These are phyloP conservation scores for Aspidoscelis tigris DNA, from an alignment of 2,113 vertebrate species.

Conservation along the genomic window DNA sequence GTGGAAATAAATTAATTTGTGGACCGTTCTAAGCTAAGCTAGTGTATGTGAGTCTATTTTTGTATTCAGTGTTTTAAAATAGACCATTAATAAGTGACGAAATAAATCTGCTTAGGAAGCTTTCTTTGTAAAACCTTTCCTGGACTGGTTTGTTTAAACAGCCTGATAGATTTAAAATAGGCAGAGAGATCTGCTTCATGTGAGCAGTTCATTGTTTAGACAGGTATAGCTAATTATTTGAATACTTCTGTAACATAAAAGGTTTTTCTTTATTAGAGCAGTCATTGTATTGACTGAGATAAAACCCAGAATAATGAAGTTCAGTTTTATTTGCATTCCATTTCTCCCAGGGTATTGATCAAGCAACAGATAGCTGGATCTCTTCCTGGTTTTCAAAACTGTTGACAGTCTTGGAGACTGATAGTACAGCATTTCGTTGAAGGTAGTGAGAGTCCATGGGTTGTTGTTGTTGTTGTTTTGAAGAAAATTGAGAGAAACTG, in stretches of 20 bases:
- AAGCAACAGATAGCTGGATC: slow-evolving; percentile 7
- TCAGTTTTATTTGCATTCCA: slow-evolving; percentile 29
- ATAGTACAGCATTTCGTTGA: not conserved
- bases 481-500: not conserved
- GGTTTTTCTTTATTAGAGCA: slow-evolving; percentile 37
- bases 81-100: slow-evolving; percentile 42
- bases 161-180: slow-evolving; percentile 19
- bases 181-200: not conserved
- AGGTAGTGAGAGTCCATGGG: not conserved
- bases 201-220: slow-evolving; percentile 36
- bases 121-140: slow-evolving; percentile 35
- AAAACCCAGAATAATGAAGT: slow-evolving; percentile 42
- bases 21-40: not conserved
- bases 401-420: not conserved
- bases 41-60: not conserved
- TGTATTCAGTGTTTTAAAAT: not conserved
- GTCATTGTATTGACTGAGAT: slow-evolving; percentile 47
- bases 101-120: slow-evolving; percentile 36
- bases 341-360: slow-evolving; percentile 16
- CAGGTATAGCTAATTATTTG: slow-evolving; percentile 24
- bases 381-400: slow-evolving; percentile 12
- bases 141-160: slow-evolving; percentile 37
- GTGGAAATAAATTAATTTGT: not conserved
- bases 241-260: slow-evolving; percentile 2
- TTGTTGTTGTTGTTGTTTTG: not conserved